These are phyloP conservation scores for Ceratothoa steindachneri DNA, from an alignment of 2,888 invertebrate genomes.

Conservation along the genomic window DNA sequence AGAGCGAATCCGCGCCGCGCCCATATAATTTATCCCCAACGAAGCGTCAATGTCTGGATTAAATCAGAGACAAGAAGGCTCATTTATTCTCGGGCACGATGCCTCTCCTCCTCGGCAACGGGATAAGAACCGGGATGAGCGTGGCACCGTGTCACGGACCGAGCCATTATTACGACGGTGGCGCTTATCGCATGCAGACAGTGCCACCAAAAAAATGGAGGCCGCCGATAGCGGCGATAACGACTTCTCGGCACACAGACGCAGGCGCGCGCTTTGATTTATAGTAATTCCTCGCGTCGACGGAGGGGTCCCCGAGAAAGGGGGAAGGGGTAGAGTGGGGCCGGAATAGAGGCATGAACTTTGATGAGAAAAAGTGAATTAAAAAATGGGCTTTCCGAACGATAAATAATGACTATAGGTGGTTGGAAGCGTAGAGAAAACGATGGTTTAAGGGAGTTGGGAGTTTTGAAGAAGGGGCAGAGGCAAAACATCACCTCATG, in stretches of 20 bases:
- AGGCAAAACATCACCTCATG: too few species aligned
- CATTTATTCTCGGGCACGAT: slow-evolving; percentile 10
- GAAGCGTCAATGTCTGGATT: slow-evolving; percentile 13
- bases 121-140: background rate
- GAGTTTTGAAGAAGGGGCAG: too few species aligned
- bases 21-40: slow-evolving; percentile 4
- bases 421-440: background rate
- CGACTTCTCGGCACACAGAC: background rate
- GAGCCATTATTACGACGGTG: background rate
- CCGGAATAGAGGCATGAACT: slow-evolving; percentile 6
- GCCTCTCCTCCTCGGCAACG: background rate
- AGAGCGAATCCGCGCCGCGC: background rate
- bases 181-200: slow-evolving; percentile 21
- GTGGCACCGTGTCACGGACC: background rate
- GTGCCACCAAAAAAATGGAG: slow-evolving; percentile 21
- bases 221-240: slow-evolving; percentile 15
- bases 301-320: slow-evolving; percentile 1
- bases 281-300: background rate
- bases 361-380: slow-evolving; percentile 4
- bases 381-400: background rate
- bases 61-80: slow-evolving; percentile 4
- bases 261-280: slow-evolving; percentile 7
- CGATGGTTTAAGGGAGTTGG: background rate
- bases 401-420: background rate
- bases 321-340: background rate